Evolutionary conservation across 2,888 invertebrate genomes (phyloP), one percentile per base, ranked within the genome.

Genomic region (Anoncus sp.): DNA sequence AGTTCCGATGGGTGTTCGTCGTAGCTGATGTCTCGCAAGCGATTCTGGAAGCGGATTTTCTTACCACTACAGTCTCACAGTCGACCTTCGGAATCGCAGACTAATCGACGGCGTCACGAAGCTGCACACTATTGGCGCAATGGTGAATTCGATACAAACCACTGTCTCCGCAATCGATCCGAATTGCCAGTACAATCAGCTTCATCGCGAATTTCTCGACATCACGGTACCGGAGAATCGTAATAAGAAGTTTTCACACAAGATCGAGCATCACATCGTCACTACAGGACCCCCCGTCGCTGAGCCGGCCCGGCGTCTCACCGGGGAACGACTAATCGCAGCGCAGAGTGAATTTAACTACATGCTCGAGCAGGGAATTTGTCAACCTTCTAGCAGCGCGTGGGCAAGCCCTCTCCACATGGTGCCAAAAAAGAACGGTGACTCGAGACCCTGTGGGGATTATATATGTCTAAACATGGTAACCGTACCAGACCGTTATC

Each of bases 261-360:
- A 7, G 80, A 73, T 78, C 62, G 10, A 51, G 7, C 72, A 73
- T 27, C 65, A 73, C 16, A 65, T 73, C 22, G 57, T 65, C 2
- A 65, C 72, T 0, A 47, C 57, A 1, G 57, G 72, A 14, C 35
- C 72, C 12, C 70, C 70, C 1, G 43, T 53, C 6, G 24, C 47
- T 14, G 65, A 73, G 18, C 65, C 38, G 3, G 65, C 65, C 2
- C 57, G 65, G 5, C 57, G 63, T 1, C 49, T 73, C 2, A 65
- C 63, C n/a, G 63, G 63, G 4, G 63, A 65, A 9, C 24, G 47
- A 4, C 27, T 57, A 1, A 47, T 35, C 18, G 49, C 47, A 1
- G 72, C 72, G 0, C 18, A 12, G 2, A 9, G 6, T 2, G 72
- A 65, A 14, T 73, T 73, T 18, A 12, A 73, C 0, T 73, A 18